These are phyloP conservation scores for Garra rufa DNA, from an alignment of 2,113 vertebrate species.

Conservation along the genomic window DNA sequence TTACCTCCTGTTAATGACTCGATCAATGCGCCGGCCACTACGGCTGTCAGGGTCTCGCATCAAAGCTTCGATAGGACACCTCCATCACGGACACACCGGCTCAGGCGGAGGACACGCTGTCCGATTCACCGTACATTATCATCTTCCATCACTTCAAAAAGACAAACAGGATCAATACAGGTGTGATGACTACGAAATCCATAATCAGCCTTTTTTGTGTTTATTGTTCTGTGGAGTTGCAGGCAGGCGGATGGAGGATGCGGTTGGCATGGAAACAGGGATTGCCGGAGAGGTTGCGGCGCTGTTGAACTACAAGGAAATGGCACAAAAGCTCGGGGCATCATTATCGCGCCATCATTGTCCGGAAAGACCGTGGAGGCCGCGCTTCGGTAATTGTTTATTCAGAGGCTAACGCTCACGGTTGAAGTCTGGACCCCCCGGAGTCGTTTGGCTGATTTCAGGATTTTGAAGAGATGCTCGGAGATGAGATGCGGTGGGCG, in stretches of 20 bases:
- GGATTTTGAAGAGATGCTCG: constrained; percentile 3
- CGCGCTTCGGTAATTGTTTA: constrained; percentile 55
- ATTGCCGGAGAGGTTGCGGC: constrained; percentile 68
- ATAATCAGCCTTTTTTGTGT: constrained; percentile 72
- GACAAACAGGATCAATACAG: constrained; percentile 52
- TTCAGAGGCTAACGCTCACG: constrained; percentile 56
- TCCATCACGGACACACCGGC: not conserved
- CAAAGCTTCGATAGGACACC: constrained; percentile 10
- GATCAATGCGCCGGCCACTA: constrained; percentile 30
- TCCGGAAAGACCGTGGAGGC: constrained; percentile 6
- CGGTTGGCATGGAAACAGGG: constrained; percentile 80
- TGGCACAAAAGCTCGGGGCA: constrained; percentile 60
- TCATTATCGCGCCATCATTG: constrained; percentile 67
- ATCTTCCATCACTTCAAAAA: constrained; percentile 28
- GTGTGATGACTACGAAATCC: constrained; percentile 67
- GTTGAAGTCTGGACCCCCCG: constrained; percentile 54
- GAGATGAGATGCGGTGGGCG: not conserved
- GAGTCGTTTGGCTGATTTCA: constrained; percentile 5
- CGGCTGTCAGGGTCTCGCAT: constrained; percentile 12
- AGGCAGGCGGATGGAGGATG: constrained; percentile 55
- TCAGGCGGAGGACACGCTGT: constrained; percentile 52
- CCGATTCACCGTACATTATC: constrained; percentile 33
- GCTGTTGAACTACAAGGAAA: constrained; percentile 72
- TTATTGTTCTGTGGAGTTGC: constrained; percentile 70
- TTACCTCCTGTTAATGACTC: constrained; percentile 38